Base-by-base conservation (phyloP, 2,797 vertebrate species). In the Leptatherina wallacei region DNA sequence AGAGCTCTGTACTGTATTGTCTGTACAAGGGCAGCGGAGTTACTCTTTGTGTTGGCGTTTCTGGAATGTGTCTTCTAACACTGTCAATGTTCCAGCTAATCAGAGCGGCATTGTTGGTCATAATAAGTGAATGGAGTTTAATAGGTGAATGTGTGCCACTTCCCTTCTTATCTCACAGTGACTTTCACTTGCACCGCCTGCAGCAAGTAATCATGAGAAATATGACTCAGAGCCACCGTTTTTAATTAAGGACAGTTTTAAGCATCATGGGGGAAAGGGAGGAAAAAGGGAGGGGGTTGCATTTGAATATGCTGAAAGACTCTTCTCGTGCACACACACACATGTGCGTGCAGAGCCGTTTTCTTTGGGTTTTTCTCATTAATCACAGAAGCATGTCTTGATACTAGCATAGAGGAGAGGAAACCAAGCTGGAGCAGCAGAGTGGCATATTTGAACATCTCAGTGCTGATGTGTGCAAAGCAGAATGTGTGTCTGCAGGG, bases 401-500 rank as follows among this genome's bases (percentile, higher is more conserved):
- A 86, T 83, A 71, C 65, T 52, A 6, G 64, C 40, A 51, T 63
- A 65, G 77, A 54, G 81, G 67, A 67, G 80, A 81, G 70, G 79
- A 75, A 82, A 80, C 82, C 78, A n/a, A 74, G 80, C 86, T 67
- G 83, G 72, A 78, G 72, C 69, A 75, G 49, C 70, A 12, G 73
- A 83, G 82, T 68, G 56, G 89, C 88, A 89, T 90, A 88, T 91
- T 90, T 89, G 86, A 93, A 89, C 85, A 85, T 92, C 84, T 88
- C 85, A 36, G 84, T 65, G 82, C 83, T 87, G 83, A 87, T 90
- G 85, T 86, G 87, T 90, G 89, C 86, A 78, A 78, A 85, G 88
- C 81, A 69, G 84, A 88, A 85, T 80, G 85, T 83, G 86, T 90
- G 86, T 90, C 89, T 93, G 90, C 91, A 92, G 91, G 88, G 87